These are phyloP conservation scores for Conus ventricosus DNA, from an alignment of 1,140 invertebrate genomes.

Conservation along the genomic window DNA sequence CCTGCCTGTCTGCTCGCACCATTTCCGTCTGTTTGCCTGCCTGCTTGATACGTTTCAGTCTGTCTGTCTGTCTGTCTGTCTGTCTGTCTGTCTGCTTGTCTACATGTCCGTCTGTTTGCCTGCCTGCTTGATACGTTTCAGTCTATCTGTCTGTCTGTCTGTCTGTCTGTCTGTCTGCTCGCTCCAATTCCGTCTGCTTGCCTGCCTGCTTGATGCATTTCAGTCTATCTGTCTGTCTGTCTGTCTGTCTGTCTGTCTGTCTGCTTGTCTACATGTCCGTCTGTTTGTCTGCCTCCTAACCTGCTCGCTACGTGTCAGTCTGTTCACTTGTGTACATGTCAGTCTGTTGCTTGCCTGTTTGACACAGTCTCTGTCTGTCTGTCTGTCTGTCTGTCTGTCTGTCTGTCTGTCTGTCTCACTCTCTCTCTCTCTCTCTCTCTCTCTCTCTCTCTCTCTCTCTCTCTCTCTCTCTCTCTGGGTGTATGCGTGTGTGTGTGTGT, in stretches of 20 bases:
- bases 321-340: too few relatives aligned
- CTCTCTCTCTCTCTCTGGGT: constrained; percentile 17
- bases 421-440: constrained; percentile 17
- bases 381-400: constrained; percentile 6
- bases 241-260: too few relatives aligned
- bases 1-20: too few relatives aligned
- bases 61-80: not conserved
- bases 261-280: not conserved
- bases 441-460: constrained; percentile 18
- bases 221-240: too few relatives aligned
- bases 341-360: too few relatives aligned
- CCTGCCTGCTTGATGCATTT: too few relatives aligned
- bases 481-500: too few relatives aligned
- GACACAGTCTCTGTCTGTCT: not conserved
- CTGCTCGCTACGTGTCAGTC: too few relatives aligned
- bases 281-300: too few relatives aligned
- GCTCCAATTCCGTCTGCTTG: not conserved
- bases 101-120: not conserved
- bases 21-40: too few relatives aligned
- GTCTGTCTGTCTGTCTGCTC: not conserved
- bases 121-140: not conserved
- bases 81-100: too few relatives aligned
- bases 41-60: too few relatives aligned
- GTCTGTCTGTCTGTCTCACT: not conserved
- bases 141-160: not conserved